Conservation (phyloP, 2,888 invertebrate genomes). For the Microctonus brassicae region DNA sequence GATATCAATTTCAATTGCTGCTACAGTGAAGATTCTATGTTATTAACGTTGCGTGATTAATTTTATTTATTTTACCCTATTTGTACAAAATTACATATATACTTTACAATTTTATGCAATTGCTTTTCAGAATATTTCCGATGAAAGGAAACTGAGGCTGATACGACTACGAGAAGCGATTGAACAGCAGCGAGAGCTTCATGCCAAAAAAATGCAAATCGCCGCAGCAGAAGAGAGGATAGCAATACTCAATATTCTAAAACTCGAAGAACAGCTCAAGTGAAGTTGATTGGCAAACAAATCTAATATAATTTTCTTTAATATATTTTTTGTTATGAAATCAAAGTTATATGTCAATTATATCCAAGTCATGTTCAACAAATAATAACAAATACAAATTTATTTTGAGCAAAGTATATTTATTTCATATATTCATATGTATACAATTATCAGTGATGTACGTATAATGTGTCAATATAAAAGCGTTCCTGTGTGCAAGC, state of each 20-base stretch:
- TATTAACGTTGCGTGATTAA: no score
- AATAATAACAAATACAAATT: no score
- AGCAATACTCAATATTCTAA: background rate
- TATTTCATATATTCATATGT: background rate
- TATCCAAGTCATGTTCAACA: no score
- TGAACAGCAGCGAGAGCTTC: constrained; percentile 30
- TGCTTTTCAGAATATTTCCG: no score
- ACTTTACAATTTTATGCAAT: constrained; percentile 6
- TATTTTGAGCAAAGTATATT: constrained; percentile 14
- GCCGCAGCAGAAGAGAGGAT: constrained; percentile 23
- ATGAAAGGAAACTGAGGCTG: constrained; percentile 14
- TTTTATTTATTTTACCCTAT: background rate
- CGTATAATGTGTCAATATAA: constrained; percentile 28
- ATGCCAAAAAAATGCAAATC: constrained; percentile 30
- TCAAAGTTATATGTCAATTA: no score
- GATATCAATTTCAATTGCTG: no score
- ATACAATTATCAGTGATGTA: constrained; percentile 21
- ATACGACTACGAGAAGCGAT: constrained; percentile 28
- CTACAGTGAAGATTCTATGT: no score
- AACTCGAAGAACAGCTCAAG: constrained; percentile 15
- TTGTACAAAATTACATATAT: background rate
- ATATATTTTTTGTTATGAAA: no score
- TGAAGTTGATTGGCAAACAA: background rate
- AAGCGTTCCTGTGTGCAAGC: constrained; percentile 34
- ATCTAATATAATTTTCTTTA: background rate